phyloP scores from a whole-genome alignment of 2,888 invertebrate genomes.

The Phyllotreta striolata region DNA sequence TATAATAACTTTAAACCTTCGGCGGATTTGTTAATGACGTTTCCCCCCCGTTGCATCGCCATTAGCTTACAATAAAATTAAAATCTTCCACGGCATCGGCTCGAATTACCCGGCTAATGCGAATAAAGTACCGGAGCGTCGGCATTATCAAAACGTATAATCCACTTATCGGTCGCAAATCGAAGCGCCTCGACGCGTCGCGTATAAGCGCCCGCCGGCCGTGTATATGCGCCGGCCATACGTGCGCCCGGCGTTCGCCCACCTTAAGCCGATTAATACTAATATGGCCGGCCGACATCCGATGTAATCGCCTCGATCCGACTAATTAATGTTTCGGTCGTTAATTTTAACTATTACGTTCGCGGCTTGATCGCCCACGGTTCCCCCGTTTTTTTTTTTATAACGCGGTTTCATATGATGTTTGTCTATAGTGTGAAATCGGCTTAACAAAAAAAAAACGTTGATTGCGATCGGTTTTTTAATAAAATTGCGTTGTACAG shows the following conservation, averaged over 20 bases:
- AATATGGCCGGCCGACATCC: constrained; percentile 48
- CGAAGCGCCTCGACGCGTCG: constrained; percentile 33
- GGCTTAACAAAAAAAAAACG: constrained; percentile 20
- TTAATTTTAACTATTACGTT: constrained; percentile 44
- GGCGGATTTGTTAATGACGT: no score
- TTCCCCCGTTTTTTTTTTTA: no score
- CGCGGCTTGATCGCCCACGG: constrained; percentile 8
- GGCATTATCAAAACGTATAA: constrained; percentile 28
- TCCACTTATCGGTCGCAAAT: constrained; percentile 39
- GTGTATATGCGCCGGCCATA: constrained; percentile 40
- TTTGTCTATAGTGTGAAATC: no score
- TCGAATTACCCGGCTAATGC: no score
- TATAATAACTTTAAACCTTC: no score
- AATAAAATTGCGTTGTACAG: no score
- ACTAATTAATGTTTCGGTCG: constrained; percentile 50
- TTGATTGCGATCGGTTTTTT: no score
- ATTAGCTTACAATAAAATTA: no score
- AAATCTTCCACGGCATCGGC: no score
- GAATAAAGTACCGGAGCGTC: constrained; percentile 1
- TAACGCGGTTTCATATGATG: no score
- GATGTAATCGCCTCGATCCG: constrained; percentile 49
- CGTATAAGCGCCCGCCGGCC: constrained; percentile 27
- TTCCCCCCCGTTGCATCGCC: no score
- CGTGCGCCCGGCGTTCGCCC: constrained; percentile 30
- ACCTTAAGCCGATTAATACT: constrained; percentile 51